A percentile compares a stretch with the other conserved stretches of the same genome.
Evolutionary conservation across 2,888 invertebrate species (phyloP).

Genomic region (Mythimna impura): DNA sequence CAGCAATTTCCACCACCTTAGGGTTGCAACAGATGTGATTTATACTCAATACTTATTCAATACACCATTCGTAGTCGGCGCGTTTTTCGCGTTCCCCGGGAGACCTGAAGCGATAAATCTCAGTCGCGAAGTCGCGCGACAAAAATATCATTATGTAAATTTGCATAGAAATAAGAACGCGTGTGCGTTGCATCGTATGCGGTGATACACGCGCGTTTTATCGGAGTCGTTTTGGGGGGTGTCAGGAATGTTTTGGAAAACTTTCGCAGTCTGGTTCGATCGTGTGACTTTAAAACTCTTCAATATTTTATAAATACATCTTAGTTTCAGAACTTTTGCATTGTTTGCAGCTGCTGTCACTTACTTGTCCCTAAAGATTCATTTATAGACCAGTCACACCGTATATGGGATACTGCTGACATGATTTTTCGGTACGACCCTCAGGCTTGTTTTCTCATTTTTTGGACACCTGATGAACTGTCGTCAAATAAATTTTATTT

Average conservation of each 20-base stretch:
- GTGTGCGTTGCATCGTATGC: slow-evolving; percentile 65
- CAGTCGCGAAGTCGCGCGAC: slow-evolving; percentile 82
- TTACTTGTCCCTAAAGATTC: background rate
- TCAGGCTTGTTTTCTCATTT: background rate
- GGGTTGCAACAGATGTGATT: slow-evolving; percentile 74
- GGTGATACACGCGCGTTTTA: slow-evolving; percentile 41
- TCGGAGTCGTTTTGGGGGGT: slow-evolving; percentile 44
- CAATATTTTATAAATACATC: background rate
- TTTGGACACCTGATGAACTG: background rate
- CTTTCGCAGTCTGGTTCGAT: background rate
- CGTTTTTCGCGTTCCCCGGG: slow-evolving; percentile 65
- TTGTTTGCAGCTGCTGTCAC: background rate
- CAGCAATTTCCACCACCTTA: slow-evolving; percentile 70
- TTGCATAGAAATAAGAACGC: slow-evolving; percentile 86
- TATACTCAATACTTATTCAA: slow-evolving; percentile 70
- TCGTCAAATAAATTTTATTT: background rate
- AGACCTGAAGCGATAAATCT: slow-evolving; percentile 81
- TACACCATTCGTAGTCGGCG: slow-evolving; percentile 59
- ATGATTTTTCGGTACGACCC: background rate
- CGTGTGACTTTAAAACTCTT: too few species aligned
- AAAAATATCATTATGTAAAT: slow-evolving; percentile 90
- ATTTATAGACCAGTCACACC: background rate
- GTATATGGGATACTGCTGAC: background rate
- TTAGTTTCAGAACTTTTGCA: background rate
- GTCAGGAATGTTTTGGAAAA: slow-evolving; percentile 12